phyloP scores from a whole-genome alignment of 2,113 vertebrate genomes.

The Pluvialis apricaria region DNA sequence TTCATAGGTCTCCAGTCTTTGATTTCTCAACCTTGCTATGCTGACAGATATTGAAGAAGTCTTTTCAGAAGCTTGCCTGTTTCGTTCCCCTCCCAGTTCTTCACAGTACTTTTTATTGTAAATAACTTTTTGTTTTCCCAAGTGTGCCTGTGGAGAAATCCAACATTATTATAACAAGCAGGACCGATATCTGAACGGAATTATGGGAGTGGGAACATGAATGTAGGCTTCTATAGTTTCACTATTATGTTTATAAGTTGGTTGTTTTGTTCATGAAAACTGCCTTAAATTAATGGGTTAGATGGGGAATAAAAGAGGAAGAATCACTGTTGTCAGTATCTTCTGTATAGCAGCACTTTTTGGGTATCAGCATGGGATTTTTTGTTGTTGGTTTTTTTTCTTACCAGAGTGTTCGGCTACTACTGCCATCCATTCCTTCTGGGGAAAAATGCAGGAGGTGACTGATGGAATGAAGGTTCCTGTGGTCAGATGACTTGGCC shows the following conservation, averaged over 20 bases:
- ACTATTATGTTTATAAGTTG: neutral
- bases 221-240: neutral
- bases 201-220: neutral
- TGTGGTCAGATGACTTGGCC: neutral
- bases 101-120: neutral
- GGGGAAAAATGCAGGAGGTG: neutral
- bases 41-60: neutral
- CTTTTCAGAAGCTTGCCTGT: neutral
- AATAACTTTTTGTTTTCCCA: neutral
- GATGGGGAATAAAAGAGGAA: neutral
- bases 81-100: neutral
- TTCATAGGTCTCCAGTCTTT: neutral
- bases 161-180: neutral
- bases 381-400: neutral
- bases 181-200: neutral
- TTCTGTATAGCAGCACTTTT: neutral
- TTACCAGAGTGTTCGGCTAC: neutral
- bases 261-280: neutral
- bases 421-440: neutral
- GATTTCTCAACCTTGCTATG: neutral
- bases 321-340: neutral
- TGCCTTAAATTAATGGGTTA: neutral
- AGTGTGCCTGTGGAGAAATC: neutral
- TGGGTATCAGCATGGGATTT: too few species aligned
- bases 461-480: neutral